These are phyloP conservation scores for Xestoiulus laeticollis DNA, from an alignment of 2,888 invertebrate genomes.

Conservation along the genomic window DNA sequence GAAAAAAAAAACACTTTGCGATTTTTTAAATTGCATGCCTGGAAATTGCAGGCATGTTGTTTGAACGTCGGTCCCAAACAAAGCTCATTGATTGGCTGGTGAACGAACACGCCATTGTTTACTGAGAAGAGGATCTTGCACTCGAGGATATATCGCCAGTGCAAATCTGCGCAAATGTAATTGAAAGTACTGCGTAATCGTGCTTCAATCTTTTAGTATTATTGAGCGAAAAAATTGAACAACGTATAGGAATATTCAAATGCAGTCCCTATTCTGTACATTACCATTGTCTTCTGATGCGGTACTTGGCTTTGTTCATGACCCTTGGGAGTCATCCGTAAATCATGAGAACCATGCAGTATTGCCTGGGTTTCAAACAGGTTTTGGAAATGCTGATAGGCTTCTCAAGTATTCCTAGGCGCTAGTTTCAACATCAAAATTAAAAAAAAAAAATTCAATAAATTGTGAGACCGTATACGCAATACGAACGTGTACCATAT, in stretches of 20 bases:
- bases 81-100: constrained; percentile 30
- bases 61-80: not conserved
- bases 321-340: not conserved
- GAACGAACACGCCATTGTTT: constrained; percentile 15
- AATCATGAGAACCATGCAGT: not conserved
- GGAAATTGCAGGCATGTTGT: constrained; percentile 40
- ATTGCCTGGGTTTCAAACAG: not conserved
- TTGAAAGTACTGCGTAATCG: constrained; percentile 23
- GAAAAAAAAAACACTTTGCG: constrained; percentile 13
- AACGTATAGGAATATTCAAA: not conserved
- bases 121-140: not conserved
- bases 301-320: not conserved
- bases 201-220: constrained; percentile 11
- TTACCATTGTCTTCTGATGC: not conserved
- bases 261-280: not conserved
- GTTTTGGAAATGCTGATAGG: not conserved
- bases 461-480: no score
- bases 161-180: constrained; percentile 14
- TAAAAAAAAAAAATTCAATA: no score
- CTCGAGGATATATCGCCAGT: not conserved
- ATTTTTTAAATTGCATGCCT: not conserved
- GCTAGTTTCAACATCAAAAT: no score
- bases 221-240: constrained; percentile 36
- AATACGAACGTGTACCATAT: no score
- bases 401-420: no score